Base-by-base conservation (phyloP, 35 echinoderm and acorn worm genomes). In the Patiria miniata region DNA sequence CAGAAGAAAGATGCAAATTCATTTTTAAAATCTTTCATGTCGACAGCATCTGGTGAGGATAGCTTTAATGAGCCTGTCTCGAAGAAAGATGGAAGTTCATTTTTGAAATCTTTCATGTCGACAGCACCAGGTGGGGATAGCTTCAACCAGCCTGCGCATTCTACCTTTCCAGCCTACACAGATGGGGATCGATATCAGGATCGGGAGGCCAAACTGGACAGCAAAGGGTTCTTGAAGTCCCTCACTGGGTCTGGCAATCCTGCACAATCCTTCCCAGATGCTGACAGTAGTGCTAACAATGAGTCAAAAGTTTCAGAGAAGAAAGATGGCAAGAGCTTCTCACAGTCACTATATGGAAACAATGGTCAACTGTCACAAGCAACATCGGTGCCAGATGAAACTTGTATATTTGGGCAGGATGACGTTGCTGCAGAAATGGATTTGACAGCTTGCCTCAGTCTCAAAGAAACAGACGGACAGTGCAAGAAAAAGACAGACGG, bases 281-380 rank as follows among this genome's bases (percentile, higher is more conserved):
- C 77, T 19, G 17, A 12, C n/a, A 26, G 17, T 78, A 39, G 51
- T 3, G 51, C 37, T 47, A 50, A 4, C 51, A 18, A 78, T 78
- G 39, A 42, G 8, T 83, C 51, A 2, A 8, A 52, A 33, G 51
- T 39, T 82, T 42, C 80, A 26, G 19, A 84, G 30, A 84, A 60
- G 36, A 21, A n/a, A 53, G 82, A 84, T 38, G 38, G 10, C 26
- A 84, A 60, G 16, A 84, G 82, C 8, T 84, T 84, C 53, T 60
- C 59, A 17, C 14, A 53, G 7, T 60, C 82, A 18, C 53, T 84
- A 17, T 51, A 59, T 26, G 82, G 82, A 9, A 61, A 39, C n/a
- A n/a, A 36, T 18, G 53, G 26, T 57, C 51, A 59, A 19, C 36
- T 30, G 21, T 34, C 17, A 14, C 17, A 37, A 14, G 37, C 23